Conservation (phyloP, 2,113 vertebrate genomes). For the Mellivora capensis region DNA sequence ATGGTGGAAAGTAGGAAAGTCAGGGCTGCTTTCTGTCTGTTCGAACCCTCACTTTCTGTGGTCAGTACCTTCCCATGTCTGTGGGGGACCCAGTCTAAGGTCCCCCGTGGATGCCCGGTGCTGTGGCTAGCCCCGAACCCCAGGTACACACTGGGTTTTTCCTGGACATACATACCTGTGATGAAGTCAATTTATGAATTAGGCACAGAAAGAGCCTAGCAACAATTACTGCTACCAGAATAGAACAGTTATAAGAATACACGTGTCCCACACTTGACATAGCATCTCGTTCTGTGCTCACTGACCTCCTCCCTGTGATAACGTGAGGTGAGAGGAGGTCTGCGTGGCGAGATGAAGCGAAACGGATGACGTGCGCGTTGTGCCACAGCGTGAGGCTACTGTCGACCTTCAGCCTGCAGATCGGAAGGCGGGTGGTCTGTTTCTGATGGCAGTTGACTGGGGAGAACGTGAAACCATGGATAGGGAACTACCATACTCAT, state of each 20-base stretch:
- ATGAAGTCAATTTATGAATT: background rate
- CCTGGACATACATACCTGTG: background rate
- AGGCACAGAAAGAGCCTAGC: background rate
- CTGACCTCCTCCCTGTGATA: background rate
- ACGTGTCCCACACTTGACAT: background rate
- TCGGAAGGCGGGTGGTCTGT: background rate
- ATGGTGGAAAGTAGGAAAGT: background rate
- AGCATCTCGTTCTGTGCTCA: background rate
- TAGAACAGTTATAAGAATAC: background rate
- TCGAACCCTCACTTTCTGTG: background rate
- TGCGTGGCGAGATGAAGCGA: background rate
- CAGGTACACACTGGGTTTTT: background rate
- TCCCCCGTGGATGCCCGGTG: background rate
- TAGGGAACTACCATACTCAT: background rate
- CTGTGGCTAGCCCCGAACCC: background rate
- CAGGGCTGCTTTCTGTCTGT: background rate
- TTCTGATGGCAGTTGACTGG: background rate
- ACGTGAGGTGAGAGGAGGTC: background rate
- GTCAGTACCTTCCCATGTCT: background rate
- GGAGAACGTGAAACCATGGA: background rate
- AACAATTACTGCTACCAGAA: background rate
- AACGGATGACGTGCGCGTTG: background rate
- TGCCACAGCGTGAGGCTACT: fast-evolving
- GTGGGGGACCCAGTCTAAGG: background rate
- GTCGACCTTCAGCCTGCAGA: background rate